Evolutionary conservation across 2,797 vertebrate genomes (phyloP), one percentile per base, ranked within the genome.

Genomic region (Hozukius guyotensis): DNA sequence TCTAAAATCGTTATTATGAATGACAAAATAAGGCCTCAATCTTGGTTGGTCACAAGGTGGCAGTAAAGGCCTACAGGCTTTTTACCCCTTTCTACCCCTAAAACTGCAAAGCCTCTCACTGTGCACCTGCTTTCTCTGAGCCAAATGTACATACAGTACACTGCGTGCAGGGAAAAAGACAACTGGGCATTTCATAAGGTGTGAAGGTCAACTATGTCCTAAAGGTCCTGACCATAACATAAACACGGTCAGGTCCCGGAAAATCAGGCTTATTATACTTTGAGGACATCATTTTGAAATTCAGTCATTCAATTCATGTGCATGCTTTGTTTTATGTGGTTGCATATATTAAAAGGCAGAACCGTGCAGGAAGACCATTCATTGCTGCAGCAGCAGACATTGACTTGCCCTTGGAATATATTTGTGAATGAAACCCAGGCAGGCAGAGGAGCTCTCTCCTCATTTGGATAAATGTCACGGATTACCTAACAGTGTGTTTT

Each of bases 371-470:
- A 34, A 25, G 4, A 63, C 18, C 56, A 36, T 29, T 18, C 49
- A 57, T 27, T 42, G 29, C 42, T 22, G 3, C 49, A 52, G 34
- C 60, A 85, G 87, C 60, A 85, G 88, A 83, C 80, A 78, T 83
- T 86, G 83, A 87, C 63, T 89, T 91, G 88, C 29, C 91, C 92
- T 93, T 93, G 88, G 59, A 91, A 89, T 87, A 81, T 72, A 90
- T 93, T 90, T 91, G 68, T 93, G 87, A 93, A 93, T 92, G 92
- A 88, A 66, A 66, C 57, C 42, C 20, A 77, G 42, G 22, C n/a
- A 77, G 42, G 20, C 68, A 53, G 69, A 5, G 36, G 36, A 38
- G 36, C 36, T 29, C 69, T 55, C n/a, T 77, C 69, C 80, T 87
- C 83, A 82, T 91, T 87, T 87, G 85, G 79, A 90, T 89, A 72